Conservation (phyloP, 2,797 vertebrate species). For the Enteromius mattozi region DNA sequence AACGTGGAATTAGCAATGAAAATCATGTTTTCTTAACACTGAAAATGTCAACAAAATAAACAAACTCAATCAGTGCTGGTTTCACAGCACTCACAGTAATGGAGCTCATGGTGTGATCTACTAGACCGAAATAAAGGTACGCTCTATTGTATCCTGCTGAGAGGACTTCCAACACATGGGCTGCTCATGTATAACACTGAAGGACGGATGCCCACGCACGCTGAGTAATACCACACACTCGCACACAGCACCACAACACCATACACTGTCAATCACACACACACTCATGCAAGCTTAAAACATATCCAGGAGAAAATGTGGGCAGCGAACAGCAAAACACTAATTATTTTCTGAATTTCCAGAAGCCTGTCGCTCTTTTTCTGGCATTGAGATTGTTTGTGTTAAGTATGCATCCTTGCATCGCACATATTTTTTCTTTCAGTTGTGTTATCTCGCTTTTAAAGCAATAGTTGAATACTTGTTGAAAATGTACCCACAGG, state of each 20-base stretch:
- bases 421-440: background rate
- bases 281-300: slow-evolving; percentile 29
- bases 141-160: slow-evolving; percentile 34
- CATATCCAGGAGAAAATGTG: slow-evolving; percentile 34
- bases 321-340: background rate
- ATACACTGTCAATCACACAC: slow-evolving; percentile 42
- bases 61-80: slow-evolving; percentile 13
- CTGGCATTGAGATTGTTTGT: background rate
- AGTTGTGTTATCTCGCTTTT: background rate
- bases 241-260: slow-evolving; percentile 40
- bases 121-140: slow-evolving; percentile 24
- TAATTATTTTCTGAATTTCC: slow-evolving; percentile 13
- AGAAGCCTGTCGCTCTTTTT: slow-evolving; percentile 9
- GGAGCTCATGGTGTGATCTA: slow-evolving; percentile 28
- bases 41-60: slow-evolving; percentile 39
- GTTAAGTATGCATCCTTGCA: background rate
- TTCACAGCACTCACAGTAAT: slow-evolving; percentile 24
- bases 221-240: slow-evolving; percentile 50
- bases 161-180: slow-evolving; percentile 38
- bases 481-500: background rate
- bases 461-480: background rate
- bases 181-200: slow-evolving; percentile 46
- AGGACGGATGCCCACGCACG: slow-evolving; percentile 53
- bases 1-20: background rate
- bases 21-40: background rate